Evolutionary conservation across 2,888 invertebrate genomes (phyloP).

Genomic region (Colletes collaris): DNA sequence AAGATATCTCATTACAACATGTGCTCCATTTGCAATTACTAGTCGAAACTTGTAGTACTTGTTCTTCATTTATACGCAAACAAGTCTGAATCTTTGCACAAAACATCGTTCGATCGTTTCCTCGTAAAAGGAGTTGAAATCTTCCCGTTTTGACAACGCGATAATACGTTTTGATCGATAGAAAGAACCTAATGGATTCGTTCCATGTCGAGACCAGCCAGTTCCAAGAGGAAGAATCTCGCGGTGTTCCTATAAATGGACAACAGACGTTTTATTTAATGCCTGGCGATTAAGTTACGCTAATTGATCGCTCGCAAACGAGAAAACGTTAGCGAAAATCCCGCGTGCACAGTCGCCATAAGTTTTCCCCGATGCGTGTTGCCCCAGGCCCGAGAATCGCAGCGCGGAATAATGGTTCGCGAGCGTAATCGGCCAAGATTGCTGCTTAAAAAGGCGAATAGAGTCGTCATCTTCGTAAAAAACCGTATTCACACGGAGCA

Average conservation of each 20-base stretch:
- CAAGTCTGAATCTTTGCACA: too few species aligned
- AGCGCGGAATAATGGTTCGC: constrained; percentile 22
- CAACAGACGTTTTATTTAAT: background rate
- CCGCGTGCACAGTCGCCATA: background rate
- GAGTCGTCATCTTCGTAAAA: constrained; percentile 62
- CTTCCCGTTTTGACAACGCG: too few species aligned
- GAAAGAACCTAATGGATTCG: too few species aligned
- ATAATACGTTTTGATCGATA: too few species aligned
- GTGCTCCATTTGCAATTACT: too few species aligned
- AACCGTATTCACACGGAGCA: constrained; percentile 62
- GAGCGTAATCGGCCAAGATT: constrained; percentile 38
- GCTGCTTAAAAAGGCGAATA: constrained; percentile 59
- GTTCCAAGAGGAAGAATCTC: too few species aligned
- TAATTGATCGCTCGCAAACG: constrained; percentile 37
- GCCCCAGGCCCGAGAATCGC: background rate
- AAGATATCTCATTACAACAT: too few species aligned
- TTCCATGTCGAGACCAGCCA: too few species aligned
- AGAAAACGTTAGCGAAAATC: constrained; percentile 14
- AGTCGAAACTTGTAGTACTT: too few species aligned
- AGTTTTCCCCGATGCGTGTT: constrained; percentile 27
- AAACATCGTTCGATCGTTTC: too few species aligned
- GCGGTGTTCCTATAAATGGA: background rate
- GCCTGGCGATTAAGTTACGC: constrained; percentile 10
- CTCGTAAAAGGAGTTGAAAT: too few species aligned
- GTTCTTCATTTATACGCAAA: too few species aligned